Evolutionary conservation across 2,797 vertebrate genomes (phyloP), one percentile per base, ranked within the genome.

Genomic region (Eospalax fontanierii): DNA sequence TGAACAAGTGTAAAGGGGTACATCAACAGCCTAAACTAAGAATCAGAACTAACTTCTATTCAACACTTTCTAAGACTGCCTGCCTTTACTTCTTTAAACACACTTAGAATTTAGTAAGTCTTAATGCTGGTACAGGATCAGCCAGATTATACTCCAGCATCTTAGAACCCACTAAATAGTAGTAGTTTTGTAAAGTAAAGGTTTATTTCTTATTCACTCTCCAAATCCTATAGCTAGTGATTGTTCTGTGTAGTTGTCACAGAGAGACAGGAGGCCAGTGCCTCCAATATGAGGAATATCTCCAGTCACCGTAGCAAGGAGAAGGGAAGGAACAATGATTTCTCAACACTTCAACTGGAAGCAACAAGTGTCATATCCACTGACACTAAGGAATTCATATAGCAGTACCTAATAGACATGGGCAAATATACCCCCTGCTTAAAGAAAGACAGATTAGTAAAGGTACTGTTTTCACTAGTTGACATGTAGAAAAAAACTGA

Each of bases 81-180:
- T 74, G 80, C 54, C 3, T 74, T 89, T 81, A 54, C 35, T 83
- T 87, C 33, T 83, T 92, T 86, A 71, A 92, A 46, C 74, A 26
- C 24, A 26, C 65, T 86, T 79, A 35, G 3, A 63, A 38, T 14
- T 59, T n/a, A 90, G 0, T 38, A 63, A 70, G 40, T 7, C n/a
- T 73, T 30, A 91, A 21, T 4, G 0, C 79, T 28, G 57, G 59
- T 73, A 26, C 65, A 88, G 18, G 9, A 43, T 50, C 24, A 18
- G 18, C 24, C 6, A 71, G 4, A 3, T 79, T 57, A 76, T 21
- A 57, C 30, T 87, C 4, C 33, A 82, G 26, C 43, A 63, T 33
- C 50, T 40, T 74, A 15, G 74, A 84, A 59, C 35, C 1, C 2
- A 4, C 63, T 26, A 66, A 70, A 70, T 11, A 8, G 74, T 22